phyloP scores from a whole-genome alignment of 2,797 vertebrate genomes.

The Liparis tanakae region DNA sequence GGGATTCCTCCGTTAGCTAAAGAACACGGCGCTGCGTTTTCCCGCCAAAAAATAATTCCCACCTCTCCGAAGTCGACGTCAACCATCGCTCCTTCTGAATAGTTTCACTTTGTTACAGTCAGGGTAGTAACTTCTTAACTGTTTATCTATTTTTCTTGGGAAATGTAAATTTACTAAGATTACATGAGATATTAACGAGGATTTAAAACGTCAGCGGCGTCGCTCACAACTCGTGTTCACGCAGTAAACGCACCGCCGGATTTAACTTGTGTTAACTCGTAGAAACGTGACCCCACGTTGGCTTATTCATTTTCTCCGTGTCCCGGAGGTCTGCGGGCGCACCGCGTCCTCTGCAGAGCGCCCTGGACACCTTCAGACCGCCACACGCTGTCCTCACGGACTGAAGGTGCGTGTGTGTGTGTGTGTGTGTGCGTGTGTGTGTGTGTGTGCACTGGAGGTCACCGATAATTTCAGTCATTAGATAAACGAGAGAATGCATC shows the following conservation, averaged over 20 bases:
- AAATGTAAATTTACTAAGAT: not conserved
- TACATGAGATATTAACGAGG: not conserved
- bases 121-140: not conserved
- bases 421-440: not conserved
- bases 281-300: slow-evolving; percentile 65
- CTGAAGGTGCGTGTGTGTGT: not conserved
- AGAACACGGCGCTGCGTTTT: no score
- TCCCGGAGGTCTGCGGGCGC: slow-evolving; percentile 69
- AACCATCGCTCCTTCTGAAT: no score
- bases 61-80: no score
- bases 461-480: not conserved
- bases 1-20: no score
- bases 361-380: slow-evolving; percentile 60
- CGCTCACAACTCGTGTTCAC: not conserved
- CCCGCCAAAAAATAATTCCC: no score
- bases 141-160: not conserved
- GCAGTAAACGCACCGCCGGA: no score
- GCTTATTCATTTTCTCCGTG: slow-evolving; percentile 70
- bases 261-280: slow-evolving; percentile 61
- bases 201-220: not conserved
- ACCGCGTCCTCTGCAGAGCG: slow-evolving; percentile 70
- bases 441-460: not conserved
- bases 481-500: not conserved
- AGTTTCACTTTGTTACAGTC: no score
- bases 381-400: slow-evolving; percentile 50